These are phyloP conservation scores for Lithophane socia DNA, from an alignment of 2,888 invertebrate species.

Conservation along the genomic window DNA sequence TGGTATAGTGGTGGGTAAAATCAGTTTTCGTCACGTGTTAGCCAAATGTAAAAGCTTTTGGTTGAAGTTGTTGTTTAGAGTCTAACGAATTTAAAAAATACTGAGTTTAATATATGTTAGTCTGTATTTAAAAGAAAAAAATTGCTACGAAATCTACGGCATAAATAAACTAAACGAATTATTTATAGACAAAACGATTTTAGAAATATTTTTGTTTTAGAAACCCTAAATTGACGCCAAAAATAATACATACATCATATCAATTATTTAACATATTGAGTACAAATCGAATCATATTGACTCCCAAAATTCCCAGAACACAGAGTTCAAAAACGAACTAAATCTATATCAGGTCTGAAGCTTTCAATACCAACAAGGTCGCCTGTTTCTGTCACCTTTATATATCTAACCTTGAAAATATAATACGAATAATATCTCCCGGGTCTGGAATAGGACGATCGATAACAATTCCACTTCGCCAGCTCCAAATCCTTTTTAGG, in stretches of 20 bases:
- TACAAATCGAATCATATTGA: not conserved
- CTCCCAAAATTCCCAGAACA: not conserved
- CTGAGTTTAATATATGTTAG: not conserved
- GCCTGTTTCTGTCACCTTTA: conserved; percentile 39
- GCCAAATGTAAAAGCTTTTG: conserved; percentile 19
- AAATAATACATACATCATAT: not conserved
- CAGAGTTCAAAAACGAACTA: conserved; percentile 11
- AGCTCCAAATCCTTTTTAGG: conserved; percentile 65
- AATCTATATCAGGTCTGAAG: conserved; percentile 27
- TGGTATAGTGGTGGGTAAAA: conserved; percentile 54
- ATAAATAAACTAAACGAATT: not conserved
- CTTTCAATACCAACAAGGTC: conserved; percentile 35
- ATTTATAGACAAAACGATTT: not conserved
- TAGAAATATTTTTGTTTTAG: not conserved
- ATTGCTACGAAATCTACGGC: not conserved
- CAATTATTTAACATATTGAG: not conserved
- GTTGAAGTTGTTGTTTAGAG: not conserved
- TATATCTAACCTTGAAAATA: conserved; percentile 58
- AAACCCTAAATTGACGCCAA: not conserved
- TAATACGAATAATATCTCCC: conserved; percentile 50
- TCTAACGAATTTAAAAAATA: not conserved
- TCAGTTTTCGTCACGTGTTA: conserved; percentile 50
- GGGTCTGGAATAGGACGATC: conserved; percentile 49
- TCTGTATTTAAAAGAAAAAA: not conserved
- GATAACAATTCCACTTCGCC: conserved; percentile 62